Evolutionary conservation across 1,140 invertebrate genomes (phyloP), one percentile per base, ranked within the genome.

Genomic region (Diachasmimorpha longicaudata): DNA sequence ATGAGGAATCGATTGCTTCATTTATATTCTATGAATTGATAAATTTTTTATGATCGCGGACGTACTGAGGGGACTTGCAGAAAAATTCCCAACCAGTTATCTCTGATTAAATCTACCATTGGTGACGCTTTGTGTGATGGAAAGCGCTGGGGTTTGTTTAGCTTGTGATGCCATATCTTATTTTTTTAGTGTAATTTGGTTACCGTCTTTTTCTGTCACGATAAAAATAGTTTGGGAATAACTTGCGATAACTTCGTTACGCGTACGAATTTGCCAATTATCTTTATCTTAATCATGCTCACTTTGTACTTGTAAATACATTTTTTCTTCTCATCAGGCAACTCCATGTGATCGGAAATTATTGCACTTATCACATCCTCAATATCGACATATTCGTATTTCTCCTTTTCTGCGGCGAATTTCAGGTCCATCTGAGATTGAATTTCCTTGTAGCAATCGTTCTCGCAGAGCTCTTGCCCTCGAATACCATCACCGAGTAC

Each of bases 281-380:
- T 19, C 19, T 16, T 16, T 52, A 2, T 4, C 1, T 52, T 16
- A 16, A 52, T 52, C 1, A 42, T 52, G 19, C 48, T 52, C 48
- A 52, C 48, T 52, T 52, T 52, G 19, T 88, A 88, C n/a, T 82
- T 68, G 16, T 81, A 81, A 68, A 88, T 75, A 77, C 75, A 76
- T 86, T 82, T 85, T 48, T 81, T 86, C 4, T 78, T 89, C 5
- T 92, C 90, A 36, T 91, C 89, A 76, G 91, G 80, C 81, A 93
- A 89, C 78, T 82, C 87, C 1, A 88, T 81, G 80, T 91, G 91
- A 82, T 93, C 88, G 19, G 81, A 85, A 4, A 91, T 80, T 6
- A 92, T 78, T 14, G 89, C 88, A 81, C 89, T 85, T 1, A 90
- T 84, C 9, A 88, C 85, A 75, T 91, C 86, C 1, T 88, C 87